Evolutionary conservation across 2,797 vertebrate genomes (phyloP).

Genomic region (Pelodytes ibericus): DNA sequence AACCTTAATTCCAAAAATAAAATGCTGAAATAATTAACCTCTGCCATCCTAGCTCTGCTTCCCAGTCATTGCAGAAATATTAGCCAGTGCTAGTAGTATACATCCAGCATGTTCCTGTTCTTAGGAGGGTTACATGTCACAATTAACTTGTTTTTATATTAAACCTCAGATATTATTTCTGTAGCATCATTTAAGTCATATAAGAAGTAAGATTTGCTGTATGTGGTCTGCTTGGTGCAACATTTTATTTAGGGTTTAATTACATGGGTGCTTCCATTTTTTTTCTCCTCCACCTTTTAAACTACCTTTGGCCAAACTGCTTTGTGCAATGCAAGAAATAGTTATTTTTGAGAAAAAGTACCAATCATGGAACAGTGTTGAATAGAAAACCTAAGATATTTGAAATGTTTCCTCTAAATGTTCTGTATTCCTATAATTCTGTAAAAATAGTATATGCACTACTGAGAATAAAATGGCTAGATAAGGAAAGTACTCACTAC

Average conservation of each 20-base stretch:
- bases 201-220: slow-evolving; percentile 6
- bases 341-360: slow-evolving; percentile 1
- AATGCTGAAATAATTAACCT: slow-evolving; percentile 37
- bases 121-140: slow-evolving; percentile 8
- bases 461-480: too few relatives aligned
- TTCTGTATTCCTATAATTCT: too few relatives aligned
- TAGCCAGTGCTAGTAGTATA: neutral
- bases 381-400: slow-evolving; percentile 8
- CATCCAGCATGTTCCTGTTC: slow-evolving; percentile 6
- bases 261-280: slow-evolving; percentile 22
- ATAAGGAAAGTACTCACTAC: too few relatives aligned
- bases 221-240: slow-evolving; percentile 7
- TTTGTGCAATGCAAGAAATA: slow-evolving; percentile 29
- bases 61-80: neutral
- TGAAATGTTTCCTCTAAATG: too few relatives aligned
- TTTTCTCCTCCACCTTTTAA: slow-evolving; percentile 10
- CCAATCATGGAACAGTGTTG: slow-evolving; percentile 23
- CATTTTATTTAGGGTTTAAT: slow-evolving; percentile 23
- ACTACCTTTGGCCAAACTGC: slow-evolving; percentile 30
- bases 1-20: slow-evolving; percentile 24
- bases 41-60: neutral
- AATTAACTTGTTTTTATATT: neutral
- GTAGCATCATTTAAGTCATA: neutral
- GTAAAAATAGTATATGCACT: too few relatives aligned
- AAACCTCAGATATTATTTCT: neutral